These are phyloP conservation scores for Ptilonorhynchus violaceus DNA, from an alignment of 2,113 vertebrate genomes.

Conservation along the genomic window DNA sequence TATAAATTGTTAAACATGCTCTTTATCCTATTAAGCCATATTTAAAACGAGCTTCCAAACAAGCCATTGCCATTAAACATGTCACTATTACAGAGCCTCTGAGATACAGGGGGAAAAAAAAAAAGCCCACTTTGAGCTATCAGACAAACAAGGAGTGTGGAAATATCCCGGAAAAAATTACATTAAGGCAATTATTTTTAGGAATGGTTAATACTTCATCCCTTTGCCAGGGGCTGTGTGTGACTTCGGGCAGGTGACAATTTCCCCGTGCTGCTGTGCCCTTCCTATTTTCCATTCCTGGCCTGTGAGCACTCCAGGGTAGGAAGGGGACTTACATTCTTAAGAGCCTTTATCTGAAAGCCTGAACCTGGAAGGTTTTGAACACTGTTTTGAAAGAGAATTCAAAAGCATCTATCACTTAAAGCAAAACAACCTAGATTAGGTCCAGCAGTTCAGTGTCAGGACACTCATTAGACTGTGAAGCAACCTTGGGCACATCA, in stretches of 20 bases:
- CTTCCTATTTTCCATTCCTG: neutral
- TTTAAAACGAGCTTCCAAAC: neutral
- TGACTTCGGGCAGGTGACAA: neutral
- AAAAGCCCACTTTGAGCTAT: neutral
- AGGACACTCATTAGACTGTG: neutral
- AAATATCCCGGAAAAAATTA: neutral
- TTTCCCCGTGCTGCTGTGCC: neutral
- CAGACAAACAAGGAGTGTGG: neutral
- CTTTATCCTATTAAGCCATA: neutral
- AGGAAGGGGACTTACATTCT: neutral
- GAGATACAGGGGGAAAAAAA: neutral
- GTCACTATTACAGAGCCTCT: neutral
- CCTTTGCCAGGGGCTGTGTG: neutral
- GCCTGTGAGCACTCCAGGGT: neutral
- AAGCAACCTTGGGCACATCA: neutral
- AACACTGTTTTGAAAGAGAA: neutral
- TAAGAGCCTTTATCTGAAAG: neutral
- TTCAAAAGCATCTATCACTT: neutral
- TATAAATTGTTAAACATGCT: neutral
- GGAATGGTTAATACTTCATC: neutral
- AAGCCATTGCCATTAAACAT: neutral
- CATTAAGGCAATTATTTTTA: neutral
- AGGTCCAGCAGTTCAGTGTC: neutral
- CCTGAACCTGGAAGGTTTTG: neutral
- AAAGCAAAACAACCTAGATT: rapidly evolving